Evolutionary conservation across 2,888 invertebrate species (phyloP), one percentile per base, ranked within the genome.

Genomic region (Eremobia ochroleuca): DNA sequence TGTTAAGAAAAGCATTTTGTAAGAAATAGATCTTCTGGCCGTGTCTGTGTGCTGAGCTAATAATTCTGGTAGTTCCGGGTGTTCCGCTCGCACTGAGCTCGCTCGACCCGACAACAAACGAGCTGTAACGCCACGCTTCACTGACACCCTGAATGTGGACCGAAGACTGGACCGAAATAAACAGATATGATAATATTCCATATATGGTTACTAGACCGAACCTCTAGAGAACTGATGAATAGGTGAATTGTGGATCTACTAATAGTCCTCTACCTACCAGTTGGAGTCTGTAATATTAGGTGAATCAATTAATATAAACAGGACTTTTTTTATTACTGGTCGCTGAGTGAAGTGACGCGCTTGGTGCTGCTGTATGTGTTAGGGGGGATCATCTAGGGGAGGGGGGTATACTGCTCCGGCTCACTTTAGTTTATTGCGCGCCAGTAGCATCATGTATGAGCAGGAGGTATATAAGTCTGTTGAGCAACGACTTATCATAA

Each of bases 11-110:
- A 2, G 0, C 0, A 25, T 28, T 40, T 43, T 59, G 18, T 43
- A n/a, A 6, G 9, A 71, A 59, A 64, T 43, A 31, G 58, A 61
- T 64, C 62, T 85, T 76, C 86, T 82, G 73, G 0, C 1, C 5
- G 1, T 28, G 0, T 8, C 21, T 64, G 46, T 55, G 5, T 21
- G n/a, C 9, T 52, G 25, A 59, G 34, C 67, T 9, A n/a, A 55
- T 72, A 61, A 61, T 73, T 59, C 58, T 46, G 31, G 31, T 18
- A 55, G 69, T 85, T 82, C 76, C 86, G 76, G 72, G 82, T 81
- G 62, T 70, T 62, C 34, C 52, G 18, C n/a, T 9, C 21, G 43
- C 65, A 59, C 40, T 70, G 76, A 52, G 55, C 67, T 74, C 49
- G 82, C 28, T 73, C 66, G 28, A 49, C 40, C 46, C 28, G 25